These are phyloP conservation scores for Neotoma lepida DNA, from an alignment of 2,113 vertebrate genomes.

Conservation along the genomic window DNA sequence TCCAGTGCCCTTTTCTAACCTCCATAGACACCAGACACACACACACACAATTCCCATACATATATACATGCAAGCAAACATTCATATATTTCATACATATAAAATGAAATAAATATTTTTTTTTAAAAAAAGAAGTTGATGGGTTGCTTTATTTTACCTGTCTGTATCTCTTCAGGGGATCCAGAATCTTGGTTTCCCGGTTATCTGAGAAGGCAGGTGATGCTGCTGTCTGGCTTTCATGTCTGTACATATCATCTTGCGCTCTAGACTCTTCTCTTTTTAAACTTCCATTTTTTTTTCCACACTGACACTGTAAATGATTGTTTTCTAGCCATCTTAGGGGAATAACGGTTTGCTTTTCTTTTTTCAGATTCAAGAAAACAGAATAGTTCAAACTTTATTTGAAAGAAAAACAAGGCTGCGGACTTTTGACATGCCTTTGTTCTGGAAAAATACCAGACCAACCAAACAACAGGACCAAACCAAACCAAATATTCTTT, in stretches of 20 bases:
- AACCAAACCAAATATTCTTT: constrained; percentile 24
- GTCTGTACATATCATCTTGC: neutral
- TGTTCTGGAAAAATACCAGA: constrained; percentile 3
- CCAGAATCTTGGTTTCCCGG: neutral
- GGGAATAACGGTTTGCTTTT: neutral
- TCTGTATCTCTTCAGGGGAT: neutral
- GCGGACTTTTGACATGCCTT: constrained; percentile 4
- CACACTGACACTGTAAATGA: neutral
- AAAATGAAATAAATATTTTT: neutral
- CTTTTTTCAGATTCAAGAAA: neutral
- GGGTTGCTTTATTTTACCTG: neutral
- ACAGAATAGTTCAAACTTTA: neutral
- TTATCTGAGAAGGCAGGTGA: neutral
- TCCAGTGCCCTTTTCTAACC: neutral
- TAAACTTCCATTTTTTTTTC: neutral
- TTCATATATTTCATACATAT: neutral
- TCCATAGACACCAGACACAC: neutral
- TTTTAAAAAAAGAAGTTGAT: neutral
- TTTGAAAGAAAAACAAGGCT: constrained; percentile 47
- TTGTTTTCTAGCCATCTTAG: constrained; percentile 4
- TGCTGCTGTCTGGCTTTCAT: neutral
- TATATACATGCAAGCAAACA: neutral
- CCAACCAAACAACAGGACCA: neutral
- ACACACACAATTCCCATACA: neutral
- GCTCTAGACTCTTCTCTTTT: neutral